These are phyloP conservation scores for Trisateles emortualis DNA, from an alignment of 2,888 invertebrate species.

Conservation along the genomic window DNA sequence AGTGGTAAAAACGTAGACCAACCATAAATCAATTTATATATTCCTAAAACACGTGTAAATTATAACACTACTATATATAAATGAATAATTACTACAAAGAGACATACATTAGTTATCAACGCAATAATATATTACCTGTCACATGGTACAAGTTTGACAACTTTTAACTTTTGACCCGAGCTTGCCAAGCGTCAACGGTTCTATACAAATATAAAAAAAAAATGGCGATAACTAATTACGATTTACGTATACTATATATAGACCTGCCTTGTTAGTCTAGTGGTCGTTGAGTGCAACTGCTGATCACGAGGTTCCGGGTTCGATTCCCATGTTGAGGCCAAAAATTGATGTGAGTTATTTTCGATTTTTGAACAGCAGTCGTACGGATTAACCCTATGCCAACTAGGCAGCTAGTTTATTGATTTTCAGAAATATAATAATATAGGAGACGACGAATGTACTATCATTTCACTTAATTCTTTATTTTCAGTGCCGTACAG, in stretches of 20 bases:
- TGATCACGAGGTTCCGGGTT: too few species aligned
- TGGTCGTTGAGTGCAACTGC: too few species aligned
- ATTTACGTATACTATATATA: not conserved
- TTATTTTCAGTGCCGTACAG: too few species aligned
- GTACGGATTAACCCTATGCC: too few species aligned
- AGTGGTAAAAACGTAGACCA: not conserved
- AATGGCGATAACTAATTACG: not conserved
- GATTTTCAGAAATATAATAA: too few species aligned
- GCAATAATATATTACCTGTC: conserved; percentile 8
- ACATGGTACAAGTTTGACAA: conserved; percentile 7
- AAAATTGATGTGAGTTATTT: too few species aligned
- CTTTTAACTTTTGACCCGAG: conserved; percentile 14
- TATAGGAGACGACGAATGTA: too few species aligned
- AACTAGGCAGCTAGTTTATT: too few species aligned
- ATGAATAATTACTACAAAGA: conserved; percentile 1
- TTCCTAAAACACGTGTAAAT: not conserved
- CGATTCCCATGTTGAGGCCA: too few species aligned
- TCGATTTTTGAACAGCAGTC: too few species aligned
- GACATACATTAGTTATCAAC: conserved; percentile 1
- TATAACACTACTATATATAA: conserved; percentile 1
- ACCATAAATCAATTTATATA: not conserved
- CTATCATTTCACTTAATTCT: too few species aligned
- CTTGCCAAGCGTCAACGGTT: not conserved
- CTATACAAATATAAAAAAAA: not conserved
- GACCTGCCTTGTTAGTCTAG: too few species aligned